Conservation (phyloP, 92 coral and sea anemone species). For the Plumapathes pennacea region DNA sequence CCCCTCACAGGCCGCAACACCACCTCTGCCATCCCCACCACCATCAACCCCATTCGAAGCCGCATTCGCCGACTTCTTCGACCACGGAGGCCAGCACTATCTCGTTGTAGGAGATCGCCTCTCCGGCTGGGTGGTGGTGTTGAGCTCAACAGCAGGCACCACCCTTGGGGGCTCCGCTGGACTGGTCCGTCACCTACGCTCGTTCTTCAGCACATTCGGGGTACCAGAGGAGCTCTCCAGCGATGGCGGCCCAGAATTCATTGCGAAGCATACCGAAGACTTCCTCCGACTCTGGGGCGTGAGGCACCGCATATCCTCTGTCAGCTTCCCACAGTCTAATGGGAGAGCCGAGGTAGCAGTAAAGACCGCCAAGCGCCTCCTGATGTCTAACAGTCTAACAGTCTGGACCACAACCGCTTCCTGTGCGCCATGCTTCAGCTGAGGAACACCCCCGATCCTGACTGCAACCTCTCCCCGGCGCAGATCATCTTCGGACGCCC, state of each 20-base stretch:
- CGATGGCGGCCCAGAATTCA: slow-evolving; percentile 65
- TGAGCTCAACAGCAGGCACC: slow-evolving; percentile 57
- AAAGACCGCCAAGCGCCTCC: slow-evolving; percentile 34
- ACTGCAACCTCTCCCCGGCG: slow-evolving; percentile 46
- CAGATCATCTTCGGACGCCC: slow-evolving; percentile 34
- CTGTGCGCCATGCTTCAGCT: slow-evolving; percentile 57
- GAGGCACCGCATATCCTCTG: slow-evolving; percentile 43
- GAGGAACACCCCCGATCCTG: slow-evolving; percentile 51
- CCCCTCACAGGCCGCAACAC: slow-evolving; percentile 49
- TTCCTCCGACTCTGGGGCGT: slow-evolving; percentile 58
- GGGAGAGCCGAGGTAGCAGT: slow-evolving; percentile 52
- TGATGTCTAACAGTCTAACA: slow-evolving; percentile 34
- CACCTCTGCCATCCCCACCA: slow-evolving; percentile 34
- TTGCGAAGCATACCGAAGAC: slow-evolving; percentile 36
- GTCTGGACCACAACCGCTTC: slow-evolving; percentile 57
- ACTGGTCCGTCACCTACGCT: slow-evolving; percentile 27
- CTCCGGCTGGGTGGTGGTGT: slow-evolving; percentile 63
- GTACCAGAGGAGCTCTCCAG: slow-evolving; percentile 60
- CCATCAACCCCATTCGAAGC: slow-evolving; percentile 72
- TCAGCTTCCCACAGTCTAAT: slow-evolving; percentile 45
- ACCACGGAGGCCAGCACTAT: slow-evolving; percentile 53
- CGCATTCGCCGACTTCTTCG: slow-evolving; percentile 66
- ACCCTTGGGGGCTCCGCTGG: slow-evolving; percentile 53
- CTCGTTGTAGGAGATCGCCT: slow-evolving; percentile 69
- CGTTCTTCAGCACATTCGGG: slow-evolving; percentile 11